Evolutionary conservation across 1,140 invertebrate genomes (phyloP).

Genomic region (Calycopis cecrops): DNA sequence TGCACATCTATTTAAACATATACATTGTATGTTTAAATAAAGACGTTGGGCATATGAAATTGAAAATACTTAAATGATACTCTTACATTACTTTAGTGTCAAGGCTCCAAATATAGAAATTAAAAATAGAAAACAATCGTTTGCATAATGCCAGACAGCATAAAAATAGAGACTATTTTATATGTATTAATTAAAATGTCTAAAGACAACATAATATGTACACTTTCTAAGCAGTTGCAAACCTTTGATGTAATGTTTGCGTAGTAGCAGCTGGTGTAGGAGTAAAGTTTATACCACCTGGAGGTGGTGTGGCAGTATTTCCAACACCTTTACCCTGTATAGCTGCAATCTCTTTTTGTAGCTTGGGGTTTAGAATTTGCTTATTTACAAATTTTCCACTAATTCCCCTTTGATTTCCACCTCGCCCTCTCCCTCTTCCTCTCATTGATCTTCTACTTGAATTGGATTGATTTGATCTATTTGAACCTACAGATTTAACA

Average conservation of each 20-base stretch:
- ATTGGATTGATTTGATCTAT: constrained; percentile 47
- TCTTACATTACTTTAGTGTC: too few species aligned
- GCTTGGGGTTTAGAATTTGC: constrained; percentile 54
- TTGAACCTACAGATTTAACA: constrained; percentile 57
- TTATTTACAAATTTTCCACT: constrained; percentile 63
- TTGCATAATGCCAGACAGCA: too few species aligned
- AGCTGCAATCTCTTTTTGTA: constrained; percentile 64
- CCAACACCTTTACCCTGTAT: constrained; percentile 59
- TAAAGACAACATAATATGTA: too few species aligned
- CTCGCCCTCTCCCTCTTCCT: constrained; percentile 47
- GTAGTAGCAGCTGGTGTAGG: constrained; percentile 55
- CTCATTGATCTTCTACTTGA: constrained; percentile 44
- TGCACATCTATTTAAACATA: too few species aligned
- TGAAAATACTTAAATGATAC: too few species aligned
- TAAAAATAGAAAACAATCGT: too few species aligned
- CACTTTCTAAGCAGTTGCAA: constrained; percentile 34
- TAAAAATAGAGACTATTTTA: too few species aligned
- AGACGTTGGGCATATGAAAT: too few species aligned
- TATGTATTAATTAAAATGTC: too few species aligned
- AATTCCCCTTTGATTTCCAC: constrained; percentile 40
- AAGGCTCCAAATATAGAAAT: too few species aligned
- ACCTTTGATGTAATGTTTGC: constrained; percentile 63
- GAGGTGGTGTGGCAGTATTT: constrained; percentile 32
- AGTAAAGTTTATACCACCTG: constrained; percentile 50
- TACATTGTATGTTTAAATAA: too few species aligned